These are phyloP conservation scores for Microtus ochrogaster DNA, from an alignment of 2,113 vertebrate species.

Conservation along the genomic window DNA sequence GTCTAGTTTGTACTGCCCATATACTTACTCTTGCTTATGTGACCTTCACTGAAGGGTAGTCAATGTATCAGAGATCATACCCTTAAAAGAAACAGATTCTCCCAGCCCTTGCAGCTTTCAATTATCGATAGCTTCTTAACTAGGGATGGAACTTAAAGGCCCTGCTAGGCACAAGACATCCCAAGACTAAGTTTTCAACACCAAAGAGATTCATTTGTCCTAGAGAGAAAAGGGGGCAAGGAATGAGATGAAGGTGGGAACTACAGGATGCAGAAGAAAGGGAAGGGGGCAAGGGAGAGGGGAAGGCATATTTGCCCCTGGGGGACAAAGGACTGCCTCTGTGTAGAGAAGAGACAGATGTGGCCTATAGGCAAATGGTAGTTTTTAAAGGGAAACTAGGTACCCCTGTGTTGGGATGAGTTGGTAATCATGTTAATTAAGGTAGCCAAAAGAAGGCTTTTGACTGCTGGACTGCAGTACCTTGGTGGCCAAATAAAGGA, in stretches of 20 bases:
- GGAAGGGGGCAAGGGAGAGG: not conserved
- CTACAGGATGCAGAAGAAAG: not conserved
- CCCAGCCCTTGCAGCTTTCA: not conserved
- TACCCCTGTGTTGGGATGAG: not conserved
- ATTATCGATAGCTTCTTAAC: not conserved
- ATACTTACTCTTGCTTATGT: not conserved
- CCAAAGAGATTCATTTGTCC: not conserved
- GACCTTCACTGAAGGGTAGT: not conserved
- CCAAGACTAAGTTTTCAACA: not conserved
- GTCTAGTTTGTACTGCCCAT: not conserved
- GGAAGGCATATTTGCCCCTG: not conserved
- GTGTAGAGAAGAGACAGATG: not conserved
- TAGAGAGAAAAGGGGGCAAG: not conserved
- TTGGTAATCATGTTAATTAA: not conserved
- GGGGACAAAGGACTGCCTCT: not conserved
- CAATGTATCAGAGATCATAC: not conserved
- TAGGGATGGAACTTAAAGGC: not conserved
- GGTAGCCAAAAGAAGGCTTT: not conserved
- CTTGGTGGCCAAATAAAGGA: no score
- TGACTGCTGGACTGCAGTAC: not conserved
- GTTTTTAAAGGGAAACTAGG: not conserved
- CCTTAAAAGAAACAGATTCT: not conserved
- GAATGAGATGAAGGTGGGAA: not conserved
- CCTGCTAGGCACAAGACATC: not conserved
- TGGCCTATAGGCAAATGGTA: not conserved